These are phyloP conservation scores for Ormyrus labotus DNA, from an alignment of 2,888 invertebrate genomes.

Conservation along the genomic window DNA sequence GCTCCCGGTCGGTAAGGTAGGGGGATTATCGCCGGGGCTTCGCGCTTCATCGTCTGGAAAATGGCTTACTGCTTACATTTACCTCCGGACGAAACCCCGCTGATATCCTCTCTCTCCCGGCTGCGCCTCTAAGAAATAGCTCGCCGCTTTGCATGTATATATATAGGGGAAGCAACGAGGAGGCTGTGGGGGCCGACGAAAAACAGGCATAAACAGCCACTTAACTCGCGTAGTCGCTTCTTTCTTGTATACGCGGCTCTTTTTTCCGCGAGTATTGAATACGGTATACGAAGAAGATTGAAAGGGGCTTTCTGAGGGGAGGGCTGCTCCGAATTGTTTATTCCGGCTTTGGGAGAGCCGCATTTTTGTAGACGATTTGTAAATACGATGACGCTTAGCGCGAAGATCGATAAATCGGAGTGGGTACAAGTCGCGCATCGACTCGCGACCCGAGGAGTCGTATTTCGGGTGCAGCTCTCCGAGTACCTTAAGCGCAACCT, in stretches of 20 bases:
- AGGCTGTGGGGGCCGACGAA: slow-evolving; percentile 43
- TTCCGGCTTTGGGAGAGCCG: background rate
- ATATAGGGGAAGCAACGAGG: background rate
- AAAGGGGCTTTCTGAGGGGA: background rate
- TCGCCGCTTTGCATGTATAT: background rate
- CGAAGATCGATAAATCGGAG: no score
- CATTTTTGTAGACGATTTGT: background rate
- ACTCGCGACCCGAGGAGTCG: no score
- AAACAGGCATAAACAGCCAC: slow-evolving; percentile 67
- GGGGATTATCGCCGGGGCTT: slow-evolving; percentile 74
- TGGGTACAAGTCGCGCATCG: no score
- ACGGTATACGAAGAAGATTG: slow-evolving; percentile 15
- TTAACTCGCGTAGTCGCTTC: slow-evolving; percentile 62
- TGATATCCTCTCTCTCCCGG: slow-evolving; percentile 18
- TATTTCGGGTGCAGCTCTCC: background rate
- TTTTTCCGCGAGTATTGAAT: slow-evolving; percentile 27
- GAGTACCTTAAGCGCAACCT: background rate
- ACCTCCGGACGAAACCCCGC: slow-evolving; percentile 60
- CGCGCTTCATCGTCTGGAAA: slow-evolving; percentile 76
- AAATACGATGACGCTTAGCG: no score
- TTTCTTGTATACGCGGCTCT: slow-evolving; percentile 25
- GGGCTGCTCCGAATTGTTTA: background rate
- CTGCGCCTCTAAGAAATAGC: background rate
- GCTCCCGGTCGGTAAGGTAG: slow-evolving; percentile 67
- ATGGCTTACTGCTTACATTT: slow-evolving; percentile 76